Base-by-base conservation (phyloP, 2,888 invertebrate species). In the Caenorhabditis panamensis region DNA sequence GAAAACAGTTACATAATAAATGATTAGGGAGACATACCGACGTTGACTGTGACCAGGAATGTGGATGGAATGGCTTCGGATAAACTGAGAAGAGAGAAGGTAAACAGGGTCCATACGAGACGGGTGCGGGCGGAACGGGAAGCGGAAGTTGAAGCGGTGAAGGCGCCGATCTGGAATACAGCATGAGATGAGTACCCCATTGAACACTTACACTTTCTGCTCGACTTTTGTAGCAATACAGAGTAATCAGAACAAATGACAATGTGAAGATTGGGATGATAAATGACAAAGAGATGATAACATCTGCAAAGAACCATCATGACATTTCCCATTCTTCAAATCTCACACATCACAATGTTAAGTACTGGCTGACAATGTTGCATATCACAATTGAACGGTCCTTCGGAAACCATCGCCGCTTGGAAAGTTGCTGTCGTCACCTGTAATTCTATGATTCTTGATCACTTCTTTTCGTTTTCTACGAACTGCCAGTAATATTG, bases 271-370 rank as follows among this genome's bases (percentile, higher is more conserved):
- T 72, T 0, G 72, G 64, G n/a, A 72, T 56, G 37, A 64, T 8
- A 44, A 72, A 72, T 0, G 72, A 63, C 13, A 47, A 8, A 2
- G 37, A 5, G 18, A 64, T 49, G 11, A 72, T 63, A 9, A 49
- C 47, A 37, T 63, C 72, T 72, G 51, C 20, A 62, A 61, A 18
- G 6, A 18, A 47, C 6, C n/a, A 16, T 47, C 47, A 22, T n/a
- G 8, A 4, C 16, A 22, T 28, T 28, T 66, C 8, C 9, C 37
- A 9, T 24, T 13, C 13, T n/a, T 54, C 26, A n/a, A 18, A n/a
- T 31, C 71, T 71, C 44, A 71, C 71, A 62, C 71, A 71, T 71
- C 0, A 56, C 47, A n/a, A 71, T 71, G 53, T 56, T 63, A 8
- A 64, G 36, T 0, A 64, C 31, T 0, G 63, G 63, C 49, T 72